phyloP scores from a whole-genome alignment of 2,113 vertebrate species.

The Camelus bactrianus region DNA sequence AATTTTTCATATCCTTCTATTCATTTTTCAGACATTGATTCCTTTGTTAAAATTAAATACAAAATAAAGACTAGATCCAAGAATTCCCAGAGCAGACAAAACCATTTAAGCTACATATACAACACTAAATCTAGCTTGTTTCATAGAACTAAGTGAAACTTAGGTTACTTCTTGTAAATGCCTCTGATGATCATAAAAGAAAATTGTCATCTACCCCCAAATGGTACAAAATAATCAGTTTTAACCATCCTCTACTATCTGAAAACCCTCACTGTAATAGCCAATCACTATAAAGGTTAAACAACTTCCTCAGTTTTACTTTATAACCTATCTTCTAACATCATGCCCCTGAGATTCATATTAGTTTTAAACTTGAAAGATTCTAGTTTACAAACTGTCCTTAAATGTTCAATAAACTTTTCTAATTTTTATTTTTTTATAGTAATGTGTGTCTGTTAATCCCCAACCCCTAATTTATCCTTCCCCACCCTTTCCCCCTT shows the following conservation, averaged over 20 bases:
- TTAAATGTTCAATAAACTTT: neutral
- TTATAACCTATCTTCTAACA: neutral
- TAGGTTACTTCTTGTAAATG: neutral
- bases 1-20: neutral
- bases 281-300: neutral
- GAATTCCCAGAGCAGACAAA: neutral
- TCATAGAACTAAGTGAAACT: neutral
- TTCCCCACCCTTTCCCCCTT: too few relatives aligned
- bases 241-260: neutral
- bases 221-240: neutral
- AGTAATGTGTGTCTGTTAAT: too few relatives aligned
- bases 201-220: neutral
- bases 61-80: neutral
- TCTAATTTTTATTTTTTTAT: too few relatives aligned
- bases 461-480: too few relatives aligned
- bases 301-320: neutral
- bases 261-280: neutral
- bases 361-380: neutral
- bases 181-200: neutral
- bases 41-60: neutral
- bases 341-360: neutral
- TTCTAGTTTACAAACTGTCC: neutral
- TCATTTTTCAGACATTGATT: neutral
- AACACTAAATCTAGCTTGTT: neutral
- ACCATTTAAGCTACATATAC: neutral